A percentile compares a stretch with the other conserved stretches of the same genome.
Conservation (phyloP, 2,797 vertebrate genomes). For the Gephyroberyx darwinii region DNA sequence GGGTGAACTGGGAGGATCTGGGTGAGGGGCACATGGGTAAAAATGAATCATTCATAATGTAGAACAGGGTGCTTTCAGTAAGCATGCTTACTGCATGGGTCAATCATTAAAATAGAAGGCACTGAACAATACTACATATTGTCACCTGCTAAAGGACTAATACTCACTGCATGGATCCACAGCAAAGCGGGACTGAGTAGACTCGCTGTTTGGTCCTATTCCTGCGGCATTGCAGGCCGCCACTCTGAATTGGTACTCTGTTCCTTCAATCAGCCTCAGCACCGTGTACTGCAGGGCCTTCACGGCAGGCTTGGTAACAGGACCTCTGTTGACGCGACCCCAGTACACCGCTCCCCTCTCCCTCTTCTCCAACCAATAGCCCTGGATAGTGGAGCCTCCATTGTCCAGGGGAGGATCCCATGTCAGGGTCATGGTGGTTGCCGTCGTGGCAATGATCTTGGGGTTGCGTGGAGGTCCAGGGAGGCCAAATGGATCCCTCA, state of each 20-base stretch:
- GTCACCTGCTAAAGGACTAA: background rate
- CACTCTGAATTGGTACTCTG: conserved; percentile 94
- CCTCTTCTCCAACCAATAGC: conserved; percentile 98
- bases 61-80: too few species aligned
- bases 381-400: conserved; percentile 93
- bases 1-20: conserved; percentile 89
- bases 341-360: conserved; percentile 95
- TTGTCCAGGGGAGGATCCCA: conserved; percentile 95
- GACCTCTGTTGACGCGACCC: conserved; percentile 91
- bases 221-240: conserved; percentile 95
- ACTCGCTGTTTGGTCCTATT: conserved; percentile 91
- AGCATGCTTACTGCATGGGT: too few species aligned
- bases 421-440: conserved; percentile 91
- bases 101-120: too few species aligned
- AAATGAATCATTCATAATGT: too few species aligned
- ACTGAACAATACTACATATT: too few species aligned
- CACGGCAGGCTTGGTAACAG: conserved; percentile 91
- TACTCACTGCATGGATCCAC: conserved; percentile 92
- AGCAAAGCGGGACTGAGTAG: conserved; percentile 88
- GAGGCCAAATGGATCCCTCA: conserved; percentile 93
- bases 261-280: conserved; percentile 90
- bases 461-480: conserved; percentile 95
- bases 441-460: conserved; percentile 85
- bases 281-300: conserved; percentile 91
- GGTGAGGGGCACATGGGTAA: background rate